These are phyloP conservation scores for Antennarius striatus DNA, from an alignment of 2,113 vertebrate species.

Conservation along the genomic window DNA sequence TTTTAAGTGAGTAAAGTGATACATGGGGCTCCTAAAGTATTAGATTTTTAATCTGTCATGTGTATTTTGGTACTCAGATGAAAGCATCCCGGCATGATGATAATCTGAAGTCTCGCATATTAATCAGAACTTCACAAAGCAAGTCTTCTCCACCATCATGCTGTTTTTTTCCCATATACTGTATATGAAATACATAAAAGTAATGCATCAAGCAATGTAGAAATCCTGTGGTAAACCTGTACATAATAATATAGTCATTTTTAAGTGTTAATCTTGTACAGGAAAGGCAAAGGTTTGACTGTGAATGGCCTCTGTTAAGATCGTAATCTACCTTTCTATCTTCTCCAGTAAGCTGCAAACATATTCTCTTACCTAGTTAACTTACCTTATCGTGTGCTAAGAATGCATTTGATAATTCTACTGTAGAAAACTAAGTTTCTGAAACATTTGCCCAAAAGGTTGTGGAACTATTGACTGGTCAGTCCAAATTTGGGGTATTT, in stretches of 20 bases:
- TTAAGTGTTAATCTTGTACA: slow-evolving; percentile 75
- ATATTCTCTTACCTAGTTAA: slow-evolving; percentile 17
- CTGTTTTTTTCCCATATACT: slow-evolving; percentile 18
- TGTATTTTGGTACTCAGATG: slow-evolving; percentile 8
- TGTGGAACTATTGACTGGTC: slow-evolving; percentile 59
- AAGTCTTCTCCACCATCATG: slow-evolving; percentile 12
- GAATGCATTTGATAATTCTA: slow-evolving; percentile 34
- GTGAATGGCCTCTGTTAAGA: slow-evolving; percentile 39
- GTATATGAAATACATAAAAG: slow-evolving; percentile 69
- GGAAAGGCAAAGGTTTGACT: slow-evolving; percentile 63
- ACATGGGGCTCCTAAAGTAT: slow-evolving; percentile 8
- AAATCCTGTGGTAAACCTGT: slow-evolving; percentile 81
- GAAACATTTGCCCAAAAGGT: background rate
- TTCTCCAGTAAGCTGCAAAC: slow-evolving; percentile 35
- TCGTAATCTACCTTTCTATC: slow-evolving; percentile 31
- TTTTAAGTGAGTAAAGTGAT: slow-evolving; percentile 6
- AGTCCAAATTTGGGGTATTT: slow-evolving; percentile 63
- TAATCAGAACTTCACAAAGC: slow-evolving; percentile 16
- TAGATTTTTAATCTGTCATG: slow-evolving; percentile 13
- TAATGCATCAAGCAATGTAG: slow-evolving; percentile 72
- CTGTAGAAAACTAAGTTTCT: slow-evolving; percentile 32
- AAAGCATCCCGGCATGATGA: slow-evolving; percentile 43
- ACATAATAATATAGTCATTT: slow-evolving; percentile 77
- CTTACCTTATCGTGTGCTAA: slow-evolving; percentile 30
- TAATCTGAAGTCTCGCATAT: slow-evolving; percentile 2